These are phyloP conservation scores for Tridacna gigas DNA, from an alignment of 2,888 invertebrate species.

Conservation along the genomic window DNA sequence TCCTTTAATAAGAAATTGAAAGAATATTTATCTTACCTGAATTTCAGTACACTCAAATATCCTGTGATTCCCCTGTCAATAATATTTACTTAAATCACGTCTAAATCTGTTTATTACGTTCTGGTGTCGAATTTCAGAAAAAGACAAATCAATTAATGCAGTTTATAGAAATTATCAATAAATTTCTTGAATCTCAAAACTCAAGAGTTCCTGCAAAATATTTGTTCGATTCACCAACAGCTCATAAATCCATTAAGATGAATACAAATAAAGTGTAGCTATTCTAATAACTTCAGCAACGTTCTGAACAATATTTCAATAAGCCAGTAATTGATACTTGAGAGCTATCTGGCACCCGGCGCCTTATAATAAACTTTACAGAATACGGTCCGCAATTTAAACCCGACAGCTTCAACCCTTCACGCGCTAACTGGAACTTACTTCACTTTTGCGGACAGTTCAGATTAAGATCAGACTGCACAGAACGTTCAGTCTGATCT, in stretches of 20 bases:
- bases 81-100: constrained; percentile 6
- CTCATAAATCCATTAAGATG: background rate
- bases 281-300: background rate
- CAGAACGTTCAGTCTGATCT: too few species aligned
- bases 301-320: constrained; percentile 23
- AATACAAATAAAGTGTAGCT: constrained; percentile 9
- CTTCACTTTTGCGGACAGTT: too few species aligned
- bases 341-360: background rate
- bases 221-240: constrained; percentile 13
- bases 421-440: too few species aligned
- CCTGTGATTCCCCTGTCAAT: too few species aligned
- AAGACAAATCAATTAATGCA: constrained; percentile 4
- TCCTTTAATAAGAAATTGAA: too few species aligned
- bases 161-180: background rate
- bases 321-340: constrained; percentile 14
- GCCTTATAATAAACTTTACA: constrained; percentile 19
- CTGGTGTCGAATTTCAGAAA: constrained; percentile 6
- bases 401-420: background rate
- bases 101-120: too few species aligned
- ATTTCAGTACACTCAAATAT: too few species aligned
- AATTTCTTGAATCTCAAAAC: constrained; percentile 10
- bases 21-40: too few species aligned
- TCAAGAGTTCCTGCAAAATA: constrained; percentile 16
- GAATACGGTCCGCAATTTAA: background rate
- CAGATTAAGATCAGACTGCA: too few species aligned